Conservation (phyloP, 2,113 vertebrate species). For the Serinus canaria region DNA sequence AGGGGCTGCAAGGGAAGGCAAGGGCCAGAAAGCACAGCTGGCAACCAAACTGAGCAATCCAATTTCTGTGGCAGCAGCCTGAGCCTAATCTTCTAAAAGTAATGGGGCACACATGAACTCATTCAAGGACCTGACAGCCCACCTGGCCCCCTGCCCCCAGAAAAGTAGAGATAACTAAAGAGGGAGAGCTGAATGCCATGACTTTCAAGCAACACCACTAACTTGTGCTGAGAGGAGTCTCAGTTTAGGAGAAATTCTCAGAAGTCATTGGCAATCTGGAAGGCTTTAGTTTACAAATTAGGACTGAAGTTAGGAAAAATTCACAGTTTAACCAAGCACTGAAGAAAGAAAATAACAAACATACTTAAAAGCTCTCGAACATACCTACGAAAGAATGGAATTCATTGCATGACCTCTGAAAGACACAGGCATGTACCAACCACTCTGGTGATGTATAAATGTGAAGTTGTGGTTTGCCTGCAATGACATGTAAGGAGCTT, state of each 20-base stretch:
- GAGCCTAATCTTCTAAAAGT: neutral
- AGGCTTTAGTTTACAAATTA: neutral
- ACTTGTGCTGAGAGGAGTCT: neutral
- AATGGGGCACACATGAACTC: neutral
- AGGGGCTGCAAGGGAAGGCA: neutral
- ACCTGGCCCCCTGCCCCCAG: fast-evolving
- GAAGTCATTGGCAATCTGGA: neutral
- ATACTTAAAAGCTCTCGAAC: neutral
- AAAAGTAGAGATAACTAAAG: neutral
- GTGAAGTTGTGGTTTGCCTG: neutral
- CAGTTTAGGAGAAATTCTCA: neutral
- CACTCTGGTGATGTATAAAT: neutral
- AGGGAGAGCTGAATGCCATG: neutral
- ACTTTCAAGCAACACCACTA: neutral
- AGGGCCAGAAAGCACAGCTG: neutral
- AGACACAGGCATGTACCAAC: neutral
- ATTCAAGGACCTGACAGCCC: neutral
- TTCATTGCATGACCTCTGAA: neutral
- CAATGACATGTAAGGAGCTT: neutral
- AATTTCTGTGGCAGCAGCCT: neutral
- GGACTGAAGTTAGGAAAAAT: neutral
- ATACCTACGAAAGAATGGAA: neutral
- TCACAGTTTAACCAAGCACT: neutral
- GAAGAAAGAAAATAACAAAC: neutral
- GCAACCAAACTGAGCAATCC: neutral